These are phyloP conservation scores for Calyptomena viridis DNA, from an alignment of 2,113 vertebrate species.

Conservation along the genomic window DNA sequence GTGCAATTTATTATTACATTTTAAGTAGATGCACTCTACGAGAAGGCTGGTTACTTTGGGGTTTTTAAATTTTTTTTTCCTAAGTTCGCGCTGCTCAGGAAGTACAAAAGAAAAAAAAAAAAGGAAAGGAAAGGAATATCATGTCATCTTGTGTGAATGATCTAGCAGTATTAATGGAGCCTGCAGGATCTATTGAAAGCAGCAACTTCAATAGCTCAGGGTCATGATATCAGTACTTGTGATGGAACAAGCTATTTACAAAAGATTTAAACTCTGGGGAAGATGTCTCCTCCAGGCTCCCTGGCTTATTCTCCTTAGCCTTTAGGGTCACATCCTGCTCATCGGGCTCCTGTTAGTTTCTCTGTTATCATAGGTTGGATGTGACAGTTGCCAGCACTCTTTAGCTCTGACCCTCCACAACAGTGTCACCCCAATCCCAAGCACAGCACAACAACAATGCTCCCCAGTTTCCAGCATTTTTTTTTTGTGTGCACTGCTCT, in stretches of 20 bases:
- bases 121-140: background rate
- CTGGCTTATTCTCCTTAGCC: slow-evolving; percentile 56
- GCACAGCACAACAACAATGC: background rate
- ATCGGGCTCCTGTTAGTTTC: background rate
- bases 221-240: slow-evolving; percentile 65
- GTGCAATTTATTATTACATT: slow-evolving; percentile 48
- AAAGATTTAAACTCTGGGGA: slow-evolving; percentile 69
- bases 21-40: slow-evolving; percentile 21
- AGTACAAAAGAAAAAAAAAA: background rate
- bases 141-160: slow-evolving; percentile 57
- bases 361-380: slow-evolving; percentile 22
- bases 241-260: slow-evolving; percentile 71
- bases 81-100: background rate
- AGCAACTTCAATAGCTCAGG: slow-evolving; percentile 69
- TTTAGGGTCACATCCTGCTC: slow-evolving; percentile 59
- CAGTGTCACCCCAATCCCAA: background rate
- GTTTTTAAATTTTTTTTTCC: background rate
- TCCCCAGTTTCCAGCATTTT: background rate
- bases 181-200: slow-evolving; percentile 62
- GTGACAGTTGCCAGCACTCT: slow-evolving; percentile 41
- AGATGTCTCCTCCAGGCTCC: slow-evolving; percentile 48
- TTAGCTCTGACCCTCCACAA: background rate
- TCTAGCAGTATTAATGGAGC: slow-evolving; percentile 62
- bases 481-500: background rate
- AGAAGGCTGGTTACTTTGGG: background rate